Base-by-base conservation (phyloP, 2,113 vertebrate species). In the Noctilio leporinus region DNA sequence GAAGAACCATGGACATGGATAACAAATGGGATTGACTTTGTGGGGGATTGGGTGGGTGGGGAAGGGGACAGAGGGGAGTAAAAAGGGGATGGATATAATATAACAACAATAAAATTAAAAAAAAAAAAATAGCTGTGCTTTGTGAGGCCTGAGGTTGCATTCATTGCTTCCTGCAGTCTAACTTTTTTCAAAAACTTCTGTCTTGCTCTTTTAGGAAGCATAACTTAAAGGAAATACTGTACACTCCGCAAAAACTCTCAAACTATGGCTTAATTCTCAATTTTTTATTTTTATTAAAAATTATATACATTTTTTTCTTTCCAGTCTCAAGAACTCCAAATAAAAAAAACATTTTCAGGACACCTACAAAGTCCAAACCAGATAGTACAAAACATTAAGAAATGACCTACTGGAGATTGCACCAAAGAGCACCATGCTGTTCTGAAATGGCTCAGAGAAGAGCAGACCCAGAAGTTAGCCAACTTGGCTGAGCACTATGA, bases 291-390 rank as follows among this genome's bases (percentile, higher is more conserved):
- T 59, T 83, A 8, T 91, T 96, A 82, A 94, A 93, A 80, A 53
- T 86, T 89, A 69, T 1, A 57, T 81, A n/a, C 38, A n/a, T 47
- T 40, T 94, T 84, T 78, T 96, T 80, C 19, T 73, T 64, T 78
- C 77, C 97, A 99, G 99, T 99, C 99, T 97, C 99, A 99, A 99
- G 99, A 99, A 98, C 98, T 99, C 96, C 99, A 99, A 98, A 99
- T 99, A 98, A 99, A 99, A 99, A 99, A 99, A 99, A 98, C 99
- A 99, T 98, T 99, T 99, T 98, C 99, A 99, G 98, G 99, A 99
- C 98, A 99, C 99, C 15, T 99, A 99, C 98, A 99, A 99, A 98
- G 99, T 99, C 98, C 99, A 99, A 98, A 99, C 99, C 90, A 98
- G 99, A 90, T 99, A 99, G 98, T 99, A 99, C 98, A 99, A 99